Evolutionary conservation across 2,888 invertebrate species (phyloP), one percentile per base, ranked within the genome.

Genomic region (Synanthedon vespiformis): DNA sequence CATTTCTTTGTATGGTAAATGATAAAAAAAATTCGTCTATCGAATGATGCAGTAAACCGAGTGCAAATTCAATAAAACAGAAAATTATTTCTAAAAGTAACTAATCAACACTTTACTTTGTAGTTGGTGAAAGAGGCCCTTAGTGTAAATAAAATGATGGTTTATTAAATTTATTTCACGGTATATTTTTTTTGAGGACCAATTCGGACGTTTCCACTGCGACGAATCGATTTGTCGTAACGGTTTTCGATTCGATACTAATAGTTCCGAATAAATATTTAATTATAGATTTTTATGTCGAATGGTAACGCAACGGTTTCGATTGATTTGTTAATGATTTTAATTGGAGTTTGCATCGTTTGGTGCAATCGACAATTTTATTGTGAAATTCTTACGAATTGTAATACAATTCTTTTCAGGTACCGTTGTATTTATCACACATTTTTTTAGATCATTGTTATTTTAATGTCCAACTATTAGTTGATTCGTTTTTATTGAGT

Each of bases 241-340:
- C 75, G 76, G 72, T 73, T 71, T 34, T 68, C 67, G 70, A 68
- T 70, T 72, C 73, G 73, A 74, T 77, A 66, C 74, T 75, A 81
- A 82, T 83, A 64, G 77, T 75, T 76, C 79, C 79, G 82, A 82
- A 76, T 83, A 82, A 83, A 85, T 83, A 84, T 85, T 86, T 84
- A 84, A 84, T 84, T 77, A 79, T 74, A 65, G 68, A 66, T 69
- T 70, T 84, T 80, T 83, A 79, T 80, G 72, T 75, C 65, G 75
- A 81, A 82, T 84, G 77, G 82, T 81, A 82, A 79, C 80, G 79
- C 77, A 73, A 77, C 75, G 68, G 73, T 72, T 72, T 66, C 64
- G 66, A 70, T 73, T 65, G 73, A 70, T 78, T 74, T 70, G 71
- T 75, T 80, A 74, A 80, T 81, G 67, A 74, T 68, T 74, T 73